Conservation (phyloP, 2,888 invertebrate genomes). For the Drosophila borborema region DNA sequence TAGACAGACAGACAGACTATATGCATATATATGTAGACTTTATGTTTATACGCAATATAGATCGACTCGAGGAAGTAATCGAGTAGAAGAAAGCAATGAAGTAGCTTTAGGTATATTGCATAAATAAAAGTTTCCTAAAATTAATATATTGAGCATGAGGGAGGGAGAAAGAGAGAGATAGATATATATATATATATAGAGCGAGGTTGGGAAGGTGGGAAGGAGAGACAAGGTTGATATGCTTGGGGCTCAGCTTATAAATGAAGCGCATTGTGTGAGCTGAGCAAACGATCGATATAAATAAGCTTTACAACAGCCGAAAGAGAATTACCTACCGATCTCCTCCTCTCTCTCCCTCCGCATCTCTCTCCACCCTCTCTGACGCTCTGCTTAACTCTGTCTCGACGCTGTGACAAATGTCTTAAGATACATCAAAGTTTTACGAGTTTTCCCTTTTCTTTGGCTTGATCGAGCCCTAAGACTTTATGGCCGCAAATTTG, state of each 20-base stretch:
- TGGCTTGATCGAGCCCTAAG: slow-evolving; percentile 12
- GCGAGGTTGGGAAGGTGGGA: neutral
- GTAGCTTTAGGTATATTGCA: neutral
- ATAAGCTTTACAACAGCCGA: slow-evolving; percentile 4
- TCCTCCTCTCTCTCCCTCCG: neutral
- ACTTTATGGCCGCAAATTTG: slow-evolving; percentile 48
- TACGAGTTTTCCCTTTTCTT: slow-evolving; percentile 47
- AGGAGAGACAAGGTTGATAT: no score
- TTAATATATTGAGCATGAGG: neutral
- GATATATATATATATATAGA: neutral
- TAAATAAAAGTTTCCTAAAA: neutral
- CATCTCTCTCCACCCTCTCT: neutral
- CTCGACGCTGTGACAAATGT: slow-evolving; percentile 52
- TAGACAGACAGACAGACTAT: neutral
- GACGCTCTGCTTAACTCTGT: slow-evolving; percentile 27
- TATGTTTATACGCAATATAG: neutral
- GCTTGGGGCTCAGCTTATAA: neutral
- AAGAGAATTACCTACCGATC: neutral
- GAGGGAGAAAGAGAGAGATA: neutral
- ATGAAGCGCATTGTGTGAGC: slow-evolving; percentile 5
- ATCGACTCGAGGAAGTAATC: slow-evolving; percentile 2
- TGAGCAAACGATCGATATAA: slow-evolving; percentile 7
- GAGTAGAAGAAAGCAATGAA: neutral
- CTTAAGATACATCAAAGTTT: slow-evolving; percentile 46
- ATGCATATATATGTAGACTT: neutral